phyloP scores from a whole-genome alignment of 2,797 vertebrate species.

The Enteromius trimaculatus region DNA sequence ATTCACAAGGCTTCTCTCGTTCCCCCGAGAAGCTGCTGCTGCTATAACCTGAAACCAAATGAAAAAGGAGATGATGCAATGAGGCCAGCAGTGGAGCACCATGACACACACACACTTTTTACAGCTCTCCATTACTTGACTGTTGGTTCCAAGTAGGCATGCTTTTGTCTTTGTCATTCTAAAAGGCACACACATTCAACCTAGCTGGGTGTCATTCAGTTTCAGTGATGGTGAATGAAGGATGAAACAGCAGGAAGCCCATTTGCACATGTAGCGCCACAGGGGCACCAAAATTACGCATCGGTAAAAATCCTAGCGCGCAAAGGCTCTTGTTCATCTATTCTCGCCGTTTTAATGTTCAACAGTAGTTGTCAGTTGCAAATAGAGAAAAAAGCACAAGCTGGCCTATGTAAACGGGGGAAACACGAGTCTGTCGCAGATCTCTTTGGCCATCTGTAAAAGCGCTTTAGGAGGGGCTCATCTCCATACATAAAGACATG shows the following conservation, averaged over 20 bases:
- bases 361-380: conserved; percentile 15
- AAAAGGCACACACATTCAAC: conserved; percentile 51
- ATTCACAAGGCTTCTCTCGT: conserved; percentile 60
- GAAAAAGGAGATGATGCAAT: conserved; percentile 64
- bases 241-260: conserved; percentile 66
- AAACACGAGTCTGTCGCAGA: conserved; percentile 42
- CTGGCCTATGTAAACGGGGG: conserved; percentile 31
- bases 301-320: conserved; percentile 36
- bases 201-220: conserved; percentile 53
- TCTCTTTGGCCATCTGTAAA: conserved; percentile 45
- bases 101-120: conserved; percentile 53
- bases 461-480: conserved; percentile 51
- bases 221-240: conserved; percentile 61
- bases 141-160: conserved; percentile 51
- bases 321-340: conserved; percentile 32
- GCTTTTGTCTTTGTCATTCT: conserved; percentile 51
- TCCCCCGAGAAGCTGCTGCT: conserved; percentile 55
- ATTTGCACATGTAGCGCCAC: conserved; percentile 72
- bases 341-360: conserved; percentile 32
- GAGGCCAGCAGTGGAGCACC: conserved; percentile 58
- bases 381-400: conserved; percentile 27
- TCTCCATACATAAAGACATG: conserved; percentile 28
- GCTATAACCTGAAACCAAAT: conserved; percentile 64
- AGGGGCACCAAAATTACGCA: conserved; percentile 46
- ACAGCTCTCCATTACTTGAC: conserved; percentile 56